Conservation (phyloP, 1,140 invertebrate species). For the Euwallacea fornicatus region DNA sequence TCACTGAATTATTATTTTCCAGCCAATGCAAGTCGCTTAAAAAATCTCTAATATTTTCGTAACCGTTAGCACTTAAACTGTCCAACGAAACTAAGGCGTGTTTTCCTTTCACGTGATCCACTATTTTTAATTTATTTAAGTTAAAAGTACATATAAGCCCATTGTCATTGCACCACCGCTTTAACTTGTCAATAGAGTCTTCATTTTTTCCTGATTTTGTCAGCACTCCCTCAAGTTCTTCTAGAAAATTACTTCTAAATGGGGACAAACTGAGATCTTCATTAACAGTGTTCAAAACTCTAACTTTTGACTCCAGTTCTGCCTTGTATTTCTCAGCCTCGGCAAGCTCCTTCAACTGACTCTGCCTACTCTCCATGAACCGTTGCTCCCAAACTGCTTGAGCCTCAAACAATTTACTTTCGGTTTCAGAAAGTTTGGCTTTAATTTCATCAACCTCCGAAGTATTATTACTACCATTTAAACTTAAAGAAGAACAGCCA, state of each 20-base stretch:
- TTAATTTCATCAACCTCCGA: constrained; percentile 56
- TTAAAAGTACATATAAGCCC: constrained; percentile 39
- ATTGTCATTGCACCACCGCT: constrained; percentile 40
- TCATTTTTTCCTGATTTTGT: constrained; percentile 39
- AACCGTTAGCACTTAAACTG: constrained; percentile 32
- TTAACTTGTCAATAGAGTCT: constrained; percentile 37
- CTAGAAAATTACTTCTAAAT: constrained; percentile 59
- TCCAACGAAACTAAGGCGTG: constrained; percentile 37
- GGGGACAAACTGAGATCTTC: constrained; percentile 52
- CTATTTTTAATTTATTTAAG: constrained; percentile 38
- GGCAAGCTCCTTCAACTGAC: constrained; percentile 55
- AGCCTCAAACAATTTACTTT: constrained; percentile 59
- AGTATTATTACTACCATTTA: constrained; percentile 52
- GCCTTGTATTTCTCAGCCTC: constrained; percentile 63
- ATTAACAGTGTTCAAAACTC: constrained; percentile 50
- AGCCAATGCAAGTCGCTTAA: constrained; percentile 42
- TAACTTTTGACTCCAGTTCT: constrained; percentile 57
- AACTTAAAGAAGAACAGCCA: constrained; percentile 47
- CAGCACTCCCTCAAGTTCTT: constrained; percentile 58
- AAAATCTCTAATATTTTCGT: constrained; percentile 44
- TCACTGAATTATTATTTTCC: constrained; percentile 33
- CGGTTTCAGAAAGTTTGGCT: constrained; percentile 64
- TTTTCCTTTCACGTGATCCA: constrained; percentile 38
- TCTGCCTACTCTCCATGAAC: constrained; percentile 47
- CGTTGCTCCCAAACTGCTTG: constrained; percentile 62